These are phyloP conservation scores for Todus mexicanus DNA, from an alignment of 2,797 vertebrate genomes.

Conservation along the genomic window DNA sequence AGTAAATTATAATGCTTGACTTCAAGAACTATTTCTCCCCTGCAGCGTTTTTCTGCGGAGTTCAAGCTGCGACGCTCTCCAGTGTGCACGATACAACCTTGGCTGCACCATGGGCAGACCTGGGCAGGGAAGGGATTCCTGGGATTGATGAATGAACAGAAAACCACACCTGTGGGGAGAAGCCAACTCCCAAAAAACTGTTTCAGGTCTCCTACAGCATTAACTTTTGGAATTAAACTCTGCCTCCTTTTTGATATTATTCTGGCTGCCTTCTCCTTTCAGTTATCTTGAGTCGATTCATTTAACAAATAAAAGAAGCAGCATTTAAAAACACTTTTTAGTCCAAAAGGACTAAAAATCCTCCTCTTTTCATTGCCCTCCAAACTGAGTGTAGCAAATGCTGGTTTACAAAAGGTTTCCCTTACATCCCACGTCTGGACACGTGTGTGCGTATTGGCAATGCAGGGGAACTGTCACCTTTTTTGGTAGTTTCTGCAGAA, in stretches of 20 bases:
- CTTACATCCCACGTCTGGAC: slow-evolving; percentile 34
- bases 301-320: background rate
- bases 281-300: background rate
- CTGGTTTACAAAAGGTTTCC: background rate
- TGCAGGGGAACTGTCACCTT: background rate
- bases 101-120: background rate
- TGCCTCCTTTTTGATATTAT: background rate
- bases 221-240: background rate
- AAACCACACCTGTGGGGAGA: background rate
- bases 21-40: slow-evolving; percentile 36
- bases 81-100: rapidly evolving
- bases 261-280: background rate
- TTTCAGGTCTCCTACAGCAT: background rate
- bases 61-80: background rate
- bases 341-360: no score
- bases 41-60: background rate
- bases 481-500: background rate
- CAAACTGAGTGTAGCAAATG: background rate
- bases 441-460: background rate
- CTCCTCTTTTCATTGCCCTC: background rate
- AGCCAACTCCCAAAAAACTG: background rate
- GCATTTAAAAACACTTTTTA: no score
- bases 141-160: background rate
- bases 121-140: background rate
- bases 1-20: slow-evolving; percentile 36